Evolutionary conservation across 1,140 invertebrate species (phyloP).

Genomic region (Drosophila seguyi): DNA sequence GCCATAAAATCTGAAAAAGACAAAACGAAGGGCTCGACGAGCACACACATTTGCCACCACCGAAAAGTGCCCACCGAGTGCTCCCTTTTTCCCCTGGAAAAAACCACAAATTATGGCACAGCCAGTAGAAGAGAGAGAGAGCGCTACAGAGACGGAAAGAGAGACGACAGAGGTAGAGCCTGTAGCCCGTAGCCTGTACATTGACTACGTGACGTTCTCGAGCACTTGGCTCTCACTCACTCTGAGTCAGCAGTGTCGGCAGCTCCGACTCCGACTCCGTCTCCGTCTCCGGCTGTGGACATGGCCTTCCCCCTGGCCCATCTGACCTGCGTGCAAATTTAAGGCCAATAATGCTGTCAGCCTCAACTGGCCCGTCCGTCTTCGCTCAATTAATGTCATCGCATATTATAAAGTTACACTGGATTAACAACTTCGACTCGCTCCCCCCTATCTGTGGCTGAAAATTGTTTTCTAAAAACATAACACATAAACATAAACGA

Average conservation of each 20-base stretch:
- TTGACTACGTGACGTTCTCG: conserved; percentile 50
- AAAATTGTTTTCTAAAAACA: conserved; percentile 82
- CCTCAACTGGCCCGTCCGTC: conserved; percentile 72
- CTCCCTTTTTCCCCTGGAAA: conserved; percentile 56
- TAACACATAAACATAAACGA: conserved; percentile 80
- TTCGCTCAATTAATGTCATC: conserved; percentile 78
- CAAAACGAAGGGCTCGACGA: conserved; percentile 76
- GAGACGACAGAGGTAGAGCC: conserved; percentile 9
- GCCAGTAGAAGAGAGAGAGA: conserved; percentile 10
- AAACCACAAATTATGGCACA: conserved; percentile 79
- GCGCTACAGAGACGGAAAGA: neutral
- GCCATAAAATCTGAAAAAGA: conserved; percentile 82
- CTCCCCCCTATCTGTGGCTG: conserved; percentile 35
- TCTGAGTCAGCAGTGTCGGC: conserved; percentile 58
- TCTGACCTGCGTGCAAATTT: conserved; percentile 60
- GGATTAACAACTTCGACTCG: conserved; percentile 56
- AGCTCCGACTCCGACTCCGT: conserved; percentile 6
- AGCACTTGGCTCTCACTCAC: conserved; percentile 50
- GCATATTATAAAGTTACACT: conserved; percentile 76
- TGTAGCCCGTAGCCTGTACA: conserved; percentile 27
- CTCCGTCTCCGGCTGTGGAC: conserved; percentile 1
- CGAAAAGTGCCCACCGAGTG: conserved; percentile 58
- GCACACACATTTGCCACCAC: conserved; percentile 72
- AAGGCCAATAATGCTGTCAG: conserved; percentile 81
- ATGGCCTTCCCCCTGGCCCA: conserved; percentile 6